A percentile compares a stretch with the other conserved stretches of the same genome.
Evolutionary conservation across 1,140 invertebrate genomes (phyloP).

Genomic region (Drosophila subobscura): DNA sequence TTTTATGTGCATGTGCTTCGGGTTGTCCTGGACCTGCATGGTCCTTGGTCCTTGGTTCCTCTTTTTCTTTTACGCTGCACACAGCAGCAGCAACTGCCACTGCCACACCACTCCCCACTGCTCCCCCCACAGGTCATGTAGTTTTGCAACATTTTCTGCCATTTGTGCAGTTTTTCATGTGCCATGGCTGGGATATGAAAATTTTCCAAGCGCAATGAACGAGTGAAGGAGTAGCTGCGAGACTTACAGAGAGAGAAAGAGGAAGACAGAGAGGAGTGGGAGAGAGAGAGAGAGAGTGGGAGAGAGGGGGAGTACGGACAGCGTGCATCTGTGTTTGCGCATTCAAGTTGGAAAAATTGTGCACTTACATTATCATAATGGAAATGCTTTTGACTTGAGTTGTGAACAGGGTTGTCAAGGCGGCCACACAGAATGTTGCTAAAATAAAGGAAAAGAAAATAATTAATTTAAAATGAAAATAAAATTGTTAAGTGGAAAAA

Average conservation of each 20-base stretch:
- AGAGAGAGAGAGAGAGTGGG: not conserved
- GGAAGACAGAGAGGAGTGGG: not conserved
- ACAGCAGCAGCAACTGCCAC: constrained; percentile 7
- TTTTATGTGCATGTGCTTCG: constrained; percentile 72
- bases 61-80: constrained; percentile 7
- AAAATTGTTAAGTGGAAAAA: not conserved
- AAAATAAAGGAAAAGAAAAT: not conserved
- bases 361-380: constrained; percentile 82
- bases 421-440: not conserved
- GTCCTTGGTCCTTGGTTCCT: not conserved
- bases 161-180: constrained; percentile 82
- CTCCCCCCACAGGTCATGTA: constrained; percentile 41
- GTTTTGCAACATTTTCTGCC: constrained; percentile 79
- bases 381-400: constrained; percentile 78
- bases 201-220: constrained; percentile 68
- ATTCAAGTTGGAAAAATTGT: constrained; percentile 77
- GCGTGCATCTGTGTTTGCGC: constrained; percentile 41
- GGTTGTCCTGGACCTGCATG: constrained; percentile 1
- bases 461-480: constrained; percentile 4
- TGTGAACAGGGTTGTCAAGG: constrained; percentile 57
- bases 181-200: constrained; percentile 77
- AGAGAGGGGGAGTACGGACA: constrained; percentile 9
- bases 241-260: not conserved
- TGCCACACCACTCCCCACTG: not conserved
- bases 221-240: constrained; percentile 11